Evolutionary conservation across 2,113 vertebrate species (phyloP).

Genomic region (Malurus cyaneus): DNA sequence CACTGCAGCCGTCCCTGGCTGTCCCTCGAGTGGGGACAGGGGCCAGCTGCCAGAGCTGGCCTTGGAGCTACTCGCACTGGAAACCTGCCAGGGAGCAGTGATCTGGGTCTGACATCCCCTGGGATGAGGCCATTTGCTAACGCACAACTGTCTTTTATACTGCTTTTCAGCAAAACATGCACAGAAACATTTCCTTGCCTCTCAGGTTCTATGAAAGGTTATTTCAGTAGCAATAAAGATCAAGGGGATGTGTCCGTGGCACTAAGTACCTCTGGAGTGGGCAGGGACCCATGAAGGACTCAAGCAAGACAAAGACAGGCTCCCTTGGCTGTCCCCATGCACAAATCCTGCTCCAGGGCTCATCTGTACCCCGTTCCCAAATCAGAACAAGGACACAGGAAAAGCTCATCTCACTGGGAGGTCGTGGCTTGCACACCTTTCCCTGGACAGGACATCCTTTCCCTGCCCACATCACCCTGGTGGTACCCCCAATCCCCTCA

Average conservation of each 20-base stretch:
- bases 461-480: not conserved
- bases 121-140: not conserved
- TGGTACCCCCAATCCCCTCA: not conserved
- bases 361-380: not conserved
- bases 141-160: not conserved
- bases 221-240: not conserved
- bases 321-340: not conserved
- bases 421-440: not conserved
- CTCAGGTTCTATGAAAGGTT: not conserved
- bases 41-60: not conserved
- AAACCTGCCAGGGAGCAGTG: not conserved
- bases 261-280: not conserved
- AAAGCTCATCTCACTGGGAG: not conserved
- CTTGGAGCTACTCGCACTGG: not conserved
- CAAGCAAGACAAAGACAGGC: not conserved
- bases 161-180: not conserved
- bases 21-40: not conserved
- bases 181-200: not conserved
- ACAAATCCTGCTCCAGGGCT: not conserved
- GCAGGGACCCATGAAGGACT: not conserved
- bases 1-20: not conserved
- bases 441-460: not conserved
- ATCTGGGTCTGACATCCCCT: not conserved
- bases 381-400: not conserved
- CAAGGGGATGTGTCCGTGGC: fast-evolving